Evolutionary conservation across 2,113 vertebrate genomes (phyloP).

Genomic region (Pseudonaja textilis): DNA sequence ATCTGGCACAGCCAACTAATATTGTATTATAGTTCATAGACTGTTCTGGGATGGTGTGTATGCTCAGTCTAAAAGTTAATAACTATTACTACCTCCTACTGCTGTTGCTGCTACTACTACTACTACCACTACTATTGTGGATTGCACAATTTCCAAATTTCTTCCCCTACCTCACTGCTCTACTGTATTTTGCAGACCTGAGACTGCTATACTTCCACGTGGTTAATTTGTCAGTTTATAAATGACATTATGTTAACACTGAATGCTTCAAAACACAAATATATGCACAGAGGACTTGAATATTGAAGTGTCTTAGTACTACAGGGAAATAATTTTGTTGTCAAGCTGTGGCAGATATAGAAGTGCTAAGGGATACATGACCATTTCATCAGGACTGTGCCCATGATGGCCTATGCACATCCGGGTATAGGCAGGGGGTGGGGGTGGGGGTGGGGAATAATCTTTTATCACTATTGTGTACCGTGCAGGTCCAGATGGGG

Average conservation of each 20-base stretch:
- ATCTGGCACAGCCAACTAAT: constrained; percentile 51
- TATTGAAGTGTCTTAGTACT: constrained; percentile 79
- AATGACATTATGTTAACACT: constrained; percentile 75
- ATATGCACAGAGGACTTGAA: constrained; percentile 74
- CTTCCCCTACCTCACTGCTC: constrained; percentile 22
- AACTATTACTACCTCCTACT: constrained; percentile 18
- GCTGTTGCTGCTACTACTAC: neutral
- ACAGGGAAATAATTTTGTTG: constrained; percentile 82
- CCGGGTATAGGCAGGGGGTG: constrained; percentile 48
- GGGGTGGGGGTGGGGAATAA: constrained; percentile 71
- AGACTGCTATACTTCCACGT: constrained; percentile 71
- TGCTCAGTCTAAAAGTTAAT: neutral
- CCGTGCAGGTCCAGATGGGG: constrained; percentile 84
- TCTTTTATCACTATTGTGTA: constrained; percentile 90
- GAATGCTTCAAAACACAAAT: constrained; percentile 80
- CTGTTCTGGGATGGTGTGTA: neutral
- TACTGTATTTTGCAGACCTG: constrained; percentile 65
- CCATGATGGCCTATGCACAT: constrained; percentile 78
- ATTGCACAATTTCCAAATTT: constrained; percentile 51
- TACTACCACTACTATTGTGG: constrained; percentile 57
- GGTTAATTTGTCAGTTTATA: constrained; percentile 82
- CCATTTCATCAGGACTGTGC: constrained; percentile 76
- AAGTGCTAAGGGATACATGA: constrained; percentile 79
- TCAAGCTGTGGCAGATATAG: constrained; percentile 83
- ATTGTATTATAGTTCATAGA: constrained; percentile 33